These are phyloP conservation scores for Ptychobarbus kaznakovi DNA, from an alignment of 2,797 vertebrate genomes.

Conservation along the genomic window DNA sequence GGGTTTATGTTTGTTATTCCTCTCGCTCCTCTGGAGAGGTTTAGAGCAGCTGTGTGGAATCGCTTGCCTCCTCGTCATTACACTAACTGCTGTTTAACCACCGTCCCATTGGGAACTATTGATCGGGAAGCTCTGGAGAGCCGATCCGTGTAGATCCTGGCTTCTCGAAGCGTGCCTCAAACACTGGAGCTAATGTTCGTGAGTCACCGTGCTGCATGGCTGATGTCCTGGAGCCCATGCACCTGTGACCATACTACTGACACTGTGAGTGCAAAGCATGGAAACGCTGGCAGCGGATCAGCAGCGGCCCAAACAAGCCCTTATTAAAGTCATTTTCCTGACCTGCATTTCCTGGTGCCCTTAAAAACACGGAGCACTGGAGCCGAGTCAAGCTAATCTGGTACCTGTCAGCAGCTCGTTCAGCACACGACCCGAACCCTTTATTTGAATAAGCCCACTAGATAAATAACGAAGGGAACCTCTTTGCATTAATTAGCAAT, in stretches of 20 bases:
- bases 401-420: conserved; percentile 68
- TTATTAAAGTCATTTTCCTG: conserved; percentile 78
- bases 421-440: conserved; percentile 5
- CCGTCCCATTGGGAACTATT: conserved; percentile 63
- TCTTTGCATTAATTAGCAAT: conserved; percentile 53
- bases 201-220: conserved; percentile 62
- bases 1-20: conserved; percentile 2
- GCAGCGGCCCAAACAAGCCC: conserved; percentile 72
- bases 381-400: conserved; percentile 54
- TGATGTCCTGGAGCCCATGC: conserved; percentile 68
- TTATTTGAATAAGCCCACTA: conserved; percentile 46
- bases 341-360: conserved; percentile 72
- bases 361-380: conserved; percentile 55
- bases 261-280: conserved; percentile 67
- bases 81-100: conserved; percentile 60
- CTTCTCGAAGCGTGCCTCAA: conserved; percentile 49
- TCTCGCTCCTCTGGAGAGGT: not conserved
- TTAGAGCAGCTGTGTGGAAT: conserved; percentile 40
- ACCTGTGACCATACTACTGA: conserved; percentile 65
- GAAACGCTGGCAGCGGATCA: conserved; percentile 71
- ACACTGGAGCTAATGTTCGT: conserved; percentile 67
- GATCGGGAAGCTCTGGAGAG: conserved; percentile 64
- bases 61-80: conserved; percentile 53
- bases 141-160: conserved; percentile 65
- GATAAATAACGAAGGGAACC: conserved; percentile 46